Evolutionary conservation across 1,140 invertebrate species (phyloP).

Genomic region (Magallana ariakensis): DNA sequence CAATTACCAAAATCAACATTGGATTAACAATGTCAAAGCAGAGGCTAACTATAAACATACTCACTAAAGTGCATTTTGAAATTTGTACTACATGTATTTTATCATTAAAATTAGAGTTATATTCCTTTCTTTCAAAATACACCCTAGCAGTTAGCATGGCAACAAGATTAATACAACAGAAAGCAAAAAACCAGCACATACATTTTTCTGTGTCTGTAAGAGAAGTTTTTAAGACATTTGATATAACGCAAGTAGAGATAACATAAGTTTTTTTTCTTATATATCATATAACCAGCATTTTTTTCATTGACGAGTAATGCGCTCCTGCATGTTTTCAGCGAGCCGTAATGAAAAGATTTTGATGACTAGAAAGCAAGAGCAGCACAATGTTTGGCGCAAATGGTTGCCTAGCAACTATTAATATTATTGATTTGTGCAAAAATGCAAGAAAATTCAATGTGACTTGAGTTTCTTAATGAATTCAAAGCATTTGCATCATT

Average conservation of each 20-base stretch:
- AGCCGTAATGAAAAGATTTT: no score
- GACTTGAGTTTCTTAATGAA: no score
- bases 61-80: slow-evolving; percentile 16
- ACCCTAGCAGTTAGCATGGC: slow-evolving; percentile 4
- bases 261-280: no score
- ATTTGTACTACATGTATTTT: neutral
- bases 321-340: no score
- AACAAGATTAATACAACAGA: slow-evolving; percentile 25
- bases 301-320: no score
- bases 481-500: neutral
- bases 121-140: neutral
- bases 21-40: slow-evolving; percentile 4
- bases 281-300: no score
- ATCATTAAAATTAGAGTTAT: neutral
- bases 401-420: slow-evolving; percentile 17
- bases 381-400: neutral
- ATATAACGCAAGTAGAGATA: neutral
- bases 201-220: slow-evolving; percentile 65
- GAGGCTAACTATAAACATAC: neutral
- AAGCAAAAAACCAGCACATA: slow-evolving; percentile 61
- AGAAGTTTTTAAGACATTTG: slow-evolving; percentile 46
- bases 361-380: neutral
- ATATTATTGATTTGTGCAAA: neutral
- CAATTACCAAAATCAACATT: neutral
- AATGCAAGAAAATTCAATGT: neutral